Percentiles rank a stretch among this genome's conserved stretches.
Evolutionary conservation across 1,140 invertebrate species (phyloP).

Genomic region (Drosophila malerkotliana): DNA sequence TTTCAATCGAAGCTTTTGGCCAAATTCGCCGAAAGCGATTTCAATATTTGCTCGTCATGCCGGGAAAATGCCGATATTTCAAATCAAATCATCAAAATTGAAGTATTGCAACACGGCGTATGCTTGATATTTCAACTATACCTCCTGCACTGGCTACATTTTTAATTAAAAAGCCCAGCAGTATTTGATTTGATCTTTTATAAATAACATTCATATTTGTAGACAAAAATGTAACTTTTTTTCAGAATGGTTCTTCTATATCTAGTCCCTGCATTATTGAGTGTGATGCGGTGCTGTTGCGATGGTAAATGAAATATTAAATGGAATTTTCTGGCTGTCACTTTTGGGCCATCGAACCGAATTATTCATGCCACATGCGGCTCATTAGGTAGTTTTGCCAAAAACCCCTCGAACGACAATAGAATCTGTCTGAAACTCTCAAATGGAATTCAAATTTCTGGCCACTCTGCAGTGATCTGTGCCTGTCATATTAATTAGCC

Average conservation of each 20-base stretch:
- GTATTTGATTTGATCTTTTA: conserved; percentile 32
- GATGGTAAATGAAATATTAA: conserved; percentile 29
- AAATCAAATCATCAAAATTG: conserved; percentile 31
- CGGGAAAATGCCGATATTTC: conserved; percentile 36
- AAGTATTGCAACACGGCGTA: conserved; percentile 48
- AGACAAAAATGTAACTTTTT: conserved; percentile 1
- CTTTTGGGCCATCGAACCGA: conserved; percentile 1
- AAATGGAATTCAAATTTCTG: conserved; percentile 62
- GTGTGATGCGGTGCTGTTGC: conserved; percentile 18
- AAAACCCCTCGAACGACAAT: background rate
- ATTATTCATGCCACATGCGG: conserved; percentile 34
- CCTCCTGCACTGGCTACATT: conserved; percentile 20
- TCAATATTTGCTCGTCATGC: conserved; percentile 63
- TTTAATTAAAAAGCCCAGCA: conserved; percentile 60
- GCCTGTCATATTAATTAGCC: conserved; percentile 77
- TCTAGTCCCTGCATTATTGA: conserved; percentile 35
- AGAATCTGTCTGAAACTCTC: conserved; percentile 10
- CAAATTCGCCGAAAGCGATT: conserved; percentile 48
- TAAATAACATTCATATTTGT: conserved; percentile 13
- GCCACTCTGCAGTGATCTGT: conserved; percentile 12
- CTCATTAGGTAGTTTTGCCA: conserved; percentile 19
- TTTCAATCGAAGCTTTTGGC: conserved; percentile 66
- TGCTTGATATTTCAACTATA: conserved; percentile 52
- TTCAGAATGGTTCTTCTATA: conserved; percentile 1
- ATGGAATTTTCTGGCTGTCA: background rate